Base-by-base conservation (phyloP, 92 coral and sea anemone genomes). In the Montipora capitata region DNA sequence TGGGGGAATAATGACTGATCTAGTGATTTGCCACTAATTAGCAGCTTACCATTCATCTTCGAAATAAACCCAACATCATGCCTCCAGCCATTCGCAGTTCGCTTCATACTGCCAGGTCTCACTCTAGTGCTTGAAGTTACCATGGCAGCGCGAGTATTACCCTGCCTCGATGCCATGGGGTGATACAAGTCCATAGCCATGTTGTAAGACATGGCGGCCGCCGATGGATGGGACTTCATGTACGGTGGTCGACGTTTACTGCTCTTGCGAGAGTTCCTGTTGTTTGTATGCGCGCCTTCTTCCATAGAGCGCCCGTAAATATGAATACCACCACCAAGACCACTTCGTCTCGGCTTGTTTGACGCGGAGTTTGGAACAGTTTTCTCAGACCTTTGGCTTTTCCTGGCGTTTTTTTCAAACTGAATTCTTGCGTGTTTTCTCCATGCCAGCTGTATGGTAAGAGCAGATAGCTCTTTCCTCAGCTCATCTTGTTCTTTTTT, bases 151-250 rank as follows among this genome's bases (percentile, higher is more conserved):
- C 96, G 92, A 48, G 86, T 89, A 75, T 94, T 86, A 39, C 94
- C 95, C 40, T 89, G 94, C 78, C 99, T 93, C 74, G 98, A 88
- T 67, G 84, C 94, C 91, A 95, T 52, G 45, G 99, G 99, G 63
- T 95, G 94, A 44, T 96, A 93, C 75, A 96, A 83, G 48, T 96
- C 97, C 68, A 96, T 41, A 35, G 99, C 99, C 85, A 85, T 71
- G 66, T 94, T 94, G 68, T 91, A 94, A 41, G 96, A 94, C 79
- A 89, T 64, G 16, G 95, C 93, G n/a, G 91, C 93, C 8, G 95
- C 80, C 40, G 96, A 90, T 5, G 91, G 70, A 10, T 62, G 54
- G 3, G 51, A 63, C 77, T 74, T 88, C 81, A 65, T 69, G 72
- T 65, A 76, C 62, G 71, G 74, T 0, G 82, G 27, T 3, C 80